A percentile compares a stretch with the other conserved stretches of the same genome.
phyloP scores from a whole-genome alignment of 1,140 invertebrate genomes.

The Eumaeus atala region DNA sequence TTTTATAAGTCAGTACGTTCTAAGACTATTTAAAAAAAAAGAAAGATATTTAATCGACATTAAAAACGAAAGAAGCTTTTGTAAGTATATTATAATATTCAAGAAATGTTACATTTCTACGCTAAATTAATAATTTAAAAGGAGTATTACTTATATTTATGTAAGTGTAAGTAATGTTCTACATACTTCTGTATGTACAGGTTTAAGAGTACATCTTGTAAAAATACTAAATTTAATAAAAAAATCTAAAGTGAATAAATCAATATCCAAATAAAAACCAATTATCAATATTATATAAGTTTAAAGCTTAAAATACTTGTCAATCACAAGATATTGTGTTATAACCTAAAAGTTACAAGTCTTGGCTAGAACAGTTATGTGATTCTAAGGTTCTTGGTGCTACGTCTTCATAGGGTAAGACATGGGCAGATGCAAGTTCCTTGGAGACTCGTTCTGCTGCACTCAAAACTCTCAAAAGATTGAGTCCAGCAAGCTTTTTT shows the following conservation, averaged over 20 bases:
- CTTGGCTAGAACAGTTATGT: constrained; percentile 71
- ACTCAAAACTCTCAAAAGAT: constrained; percentile 85
- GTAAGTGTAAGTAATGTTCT: too few species aligned
- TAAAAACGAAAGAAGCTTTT: too few species aligned
- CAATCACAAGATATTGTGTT: constrained; percentile 7
- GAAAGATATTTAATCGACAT: neutral
- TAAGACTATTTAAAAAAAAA: neutral
- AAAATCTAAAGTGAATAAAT: neutral
- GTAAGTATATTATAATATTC: too few species aligned
- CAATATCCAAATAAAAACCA: neutral
- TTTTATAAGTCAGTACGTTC: too few species aligned
- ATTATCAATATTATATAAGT: neutral
- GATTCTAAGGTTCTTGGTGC: constrained; percentile 55
- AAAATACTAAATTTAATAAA: constrained; percentile 2
- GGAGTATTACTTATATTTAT: too few species aligned
- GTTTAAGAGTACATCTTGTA: neutral
- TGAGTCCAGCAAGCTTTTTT: constrained; percentile 90
- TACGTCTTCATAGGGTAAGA: constrained; percentile 65
- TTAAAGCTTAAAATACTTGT: too few species aligned
- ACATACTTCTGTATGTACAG: too few species aligned
- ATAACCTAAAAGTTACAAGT: constrained; percentile 36
- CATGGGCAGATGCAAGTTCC: constrained; percentile 59
- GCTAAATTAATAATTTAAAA: too few species aligned
- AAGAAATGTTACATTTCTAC: too few species aligned
- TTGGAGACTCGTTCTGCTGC: constrained; percentile 80